Conservation (phyloP, 1,140 invertebrate genomes). For the Pygmarrhopalites habei region DNA sequence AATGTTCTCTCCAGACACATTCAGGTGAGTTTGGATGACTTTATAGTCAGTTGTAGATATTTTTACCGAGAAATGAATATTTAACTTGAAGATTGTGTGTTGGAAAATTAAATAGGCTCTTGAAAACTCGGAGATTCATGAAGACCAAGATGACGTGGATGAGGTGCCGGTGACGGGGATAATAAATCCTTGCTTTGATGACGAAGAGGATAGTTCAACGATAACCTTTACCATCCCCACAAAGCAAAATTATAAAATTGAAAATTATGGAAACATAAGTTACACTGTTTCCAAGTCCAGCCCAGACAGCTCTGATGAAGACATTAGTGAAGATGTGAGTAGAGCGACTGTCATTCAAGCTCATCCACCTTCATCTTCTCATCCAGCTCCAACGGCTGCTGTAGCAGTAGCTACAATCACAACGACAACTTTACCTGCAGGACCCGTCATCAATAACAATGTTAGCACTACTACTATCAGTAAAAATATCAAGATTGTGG, state of each 20-base stretch:
- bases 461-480: constrained; percentile 16
- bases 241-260: neutral
- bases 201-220: constrained; percentile 5
- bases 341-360: neutral
- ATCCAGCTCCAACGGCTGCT: neutral
- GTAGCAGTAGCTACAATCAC: too few species aligned
- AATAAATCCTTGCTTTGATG: constrained; percentile 35
- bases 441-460: constrained; percentile 11
- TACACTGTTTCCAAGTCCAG: too few species aligned
- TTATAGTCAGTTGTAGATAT: too few species aligned
- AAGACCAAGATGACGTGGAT: neutral
- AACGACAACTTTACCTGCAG: neutral
- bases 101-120: too few species aligned
- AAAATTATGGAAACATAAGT: too few species aligned
- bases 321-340: neutral
- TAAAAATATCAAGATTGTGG: constrained; percentile 38
- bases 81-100: neutral
- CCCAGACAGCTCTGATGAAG: too few species aligned
- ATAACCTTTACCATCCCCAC: neutral
- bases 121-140: constrained; percentile 10
- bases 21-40: too few species aligned
- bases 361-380: neutral
- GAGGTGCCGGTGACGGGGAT: constrained; percentile 18
- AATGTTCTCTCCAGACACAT: constrained; percentile 1
- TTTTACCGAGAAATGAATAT: too few species aligned